Evolutionary conservation across 2,888 invertebrate species (phyloP), one percentile per base, ranked within the genome.

Genomic region (Stenichneumon culpator): DNA sequence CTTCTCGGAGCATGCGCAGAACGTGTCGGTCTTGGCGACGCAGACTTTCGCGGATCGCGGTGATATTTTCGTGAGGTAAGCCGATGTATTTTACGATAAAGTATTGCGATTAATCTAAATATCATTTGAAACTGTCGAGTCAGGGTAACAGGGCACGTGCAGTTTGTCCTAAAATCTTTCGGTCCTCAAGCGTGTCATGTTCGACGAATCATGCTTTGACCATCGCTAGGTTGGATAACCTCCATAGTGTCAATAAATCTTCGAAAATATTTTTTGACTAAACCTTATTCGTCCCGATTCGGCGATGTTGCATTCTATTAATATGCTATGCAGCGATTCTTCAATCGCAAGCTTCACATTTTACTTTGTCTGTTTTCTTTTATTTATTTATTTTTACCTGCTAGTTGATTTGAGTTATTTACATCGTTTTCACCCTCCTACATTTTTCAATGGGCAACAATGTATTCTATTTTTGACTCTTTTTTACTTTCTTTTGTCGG

Each of bases 31-130:
- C 4, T 84, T 84, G 81, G 57, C 74, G 86, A 19, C 78, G 57
- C 50, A 57, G 16, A 57, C 65, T 81, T 50, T 22, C 16, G 11
- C 19, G 28, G 44, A 9, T 68, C n/a, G 39, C 36, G 28, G 50
- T 65, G 50, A 44, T 74, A 74, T 67, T 75, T 60, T 73, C 19
- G 52, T 83, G 75, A 82, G 75, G 84, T 86, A 84, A 82, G 52
- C 70, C 5, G 54, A 79, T 14, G 19, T 79, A 22, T 36, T 36
- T 25, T 9, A 79, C 50, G 6, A 57, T 4, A 57, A 25, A 25
- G 25, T 60, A n/a, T 47, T 39, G 7, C 19, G n/a, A 50, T 7
- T 7, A 36, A 22, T 32, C 19, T 14, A 39, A 28, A 32, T 28
- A 32, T 69, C 5, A 1, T 52, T 50, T 0, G 25, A 11, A 44